Percentiles rank a stretch among this genome's conserved stretches.
These are phyloP conservation scores for Stomatorhinus walkeri DNA, from an alignment of 2,797 vertebrate species.

Conservation along the genomic window DNA sequence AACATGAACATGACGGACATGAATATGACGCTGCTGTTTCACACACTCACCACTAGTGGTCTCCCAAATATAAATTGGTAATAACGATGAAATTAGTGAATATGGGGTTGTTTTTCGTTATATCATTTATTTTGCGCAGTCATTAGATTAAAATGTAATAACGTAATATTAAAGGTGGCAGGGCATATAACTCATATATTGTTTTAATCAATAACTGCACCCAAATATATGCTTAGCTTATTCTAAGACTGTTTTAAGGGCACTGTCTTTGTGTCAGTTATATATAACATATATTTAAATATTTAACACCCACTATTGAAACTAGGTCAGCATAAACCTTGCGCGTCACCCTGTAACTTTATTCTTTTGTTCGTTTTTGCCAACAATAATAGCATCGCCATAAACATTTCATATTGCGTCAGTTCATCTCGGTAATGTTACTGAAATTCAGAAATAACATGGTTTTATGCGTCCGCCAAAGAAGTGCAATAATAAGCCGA, in stretches of 20 bases:
- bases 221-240: neutral
- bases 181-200: slow-evolving; percentile 8
- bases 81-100: neutral
- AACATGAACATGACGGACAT: neutral
- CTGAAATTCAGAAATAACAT: neutral
- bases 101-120: neutral
- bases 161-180: slow-evolving; percentile 7
- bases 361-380: neutral
- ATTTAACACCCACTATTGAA: neutral
- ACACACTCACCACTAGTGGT: slow-evolving; percentile 19
- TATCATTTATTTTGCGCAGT: slow-evolving; percentile 13
- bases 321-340: neutral
- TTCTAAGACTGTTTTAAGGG: neutral
- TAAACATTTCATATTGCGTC: neutral
- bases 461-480: neutral
- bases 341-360: neutral
- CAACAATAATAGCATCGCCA: neutral
- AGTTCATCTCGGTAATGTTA: neutral
- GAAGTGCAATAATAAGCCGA: neutral
- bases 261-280: neutral
- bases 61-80: slow-evolving; percentile 17
- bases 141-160: slow-evolving; percentile 13
- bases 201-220: neutral
- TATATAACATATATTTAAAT: neutral
- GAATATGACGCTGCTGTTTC: neutral